Conservation (phyloP, 2,888 invertebrate species). For the Eupithecia insigniata region DNA sequence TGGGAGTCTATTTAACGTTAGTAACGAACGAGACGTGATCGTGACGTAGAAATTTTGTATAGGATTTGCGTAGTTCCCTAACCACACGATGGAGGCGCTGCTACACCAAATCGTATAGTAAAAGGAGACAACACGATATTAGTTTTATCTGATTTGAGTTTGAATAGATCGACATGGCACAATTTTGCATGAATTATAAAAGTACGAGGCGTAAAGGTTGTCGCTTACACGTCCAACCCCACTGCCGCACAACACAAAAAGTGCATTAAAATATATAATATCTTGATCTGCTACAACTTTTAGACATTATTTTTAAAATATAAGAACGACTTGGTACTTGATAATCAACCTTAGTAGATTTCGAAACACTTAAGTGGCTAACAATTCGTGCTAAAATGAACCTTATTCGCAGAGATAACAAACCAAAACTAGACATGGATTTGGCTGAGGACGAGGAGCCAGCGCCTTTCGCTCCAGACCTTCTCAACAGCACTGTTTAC, state of each 20-base stretch:
- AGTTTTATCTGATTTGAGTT: not conserved
- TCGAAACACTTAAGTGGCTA: not conserved
- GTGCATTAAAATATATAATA: no score
- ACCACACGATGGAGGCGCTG: no score
- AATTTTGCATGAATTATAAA: not conserved
- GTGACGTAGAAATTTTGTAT: no score
- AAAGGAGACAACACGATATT: no score
- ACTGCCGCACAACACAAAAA: no score
- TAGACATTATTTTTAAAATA: not conserved
- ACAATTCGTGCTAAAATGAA: not conserved
- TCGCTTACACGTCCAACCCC: no score
- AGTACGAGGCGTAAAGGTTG: not conserved
- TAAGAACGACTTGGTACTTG: not conserved
- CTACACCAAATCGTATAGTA: no score
- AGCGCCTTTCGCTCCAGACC: slow-evolving; percentile 94
- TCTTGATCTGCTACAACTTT: no score
- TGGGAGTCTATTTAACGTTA: no score
- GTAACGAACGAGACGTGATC: no score
- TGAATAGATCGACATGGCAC: not conserved
- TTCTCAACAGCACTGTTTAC: slow-evolving; percentile 99
- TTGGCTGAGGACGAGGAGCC: slow-evolving; percentile 88
- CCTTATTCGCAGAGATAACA: slow-evolving; percentile 77
- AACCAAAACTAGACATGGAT: slow-evolving; percentile 85
- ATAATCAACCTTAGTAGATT: not conserved
- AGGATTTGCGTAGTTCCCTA: no score